Evolutionary conservation across 1,140 invertebrate genomes (phyloP).

Genomic region (Bombus balteatus): DNA sequence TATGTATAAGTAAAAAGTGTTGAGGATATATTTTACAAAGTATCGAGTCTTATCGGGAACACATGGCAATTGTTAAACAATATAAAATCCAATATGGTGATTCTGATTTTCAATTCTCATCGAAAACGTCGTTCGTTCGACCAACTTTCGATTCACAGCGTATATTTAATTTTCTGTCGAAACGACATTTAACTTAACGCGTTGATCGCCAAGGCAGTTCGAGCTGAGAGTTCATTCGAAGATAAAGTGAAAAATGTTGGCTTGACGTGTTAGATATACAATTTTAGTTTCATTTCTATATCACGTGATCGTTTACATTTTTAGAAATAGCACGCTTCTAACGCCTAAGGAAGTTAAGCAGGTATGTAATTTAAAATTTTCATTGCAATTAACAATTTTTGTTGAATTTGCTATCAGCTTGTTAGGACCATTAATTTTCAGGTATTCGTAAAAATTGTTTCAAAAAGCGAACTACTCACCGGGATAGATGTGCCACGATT

Average conservation of each 20-base stretch:
- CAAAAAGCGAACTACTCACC: no score
- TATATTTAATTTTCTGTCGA: background rate
- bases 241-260: background rate
- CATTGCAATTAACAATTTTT: no score
- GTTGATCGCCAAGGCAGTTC: background rate
- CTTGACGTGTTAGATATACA: no score
- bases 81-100: background rate
- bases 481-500: no score
- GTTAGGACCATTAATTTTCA: no score
- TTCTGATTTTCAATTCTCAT: background rate
- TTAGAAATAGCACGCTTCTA: no score
- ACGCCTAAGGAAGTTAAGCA: no score
- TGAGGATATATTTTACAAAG: conserved; percentile 17
- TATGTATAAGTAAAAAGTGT: background rate
- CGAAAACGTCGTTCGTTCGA: background rate
- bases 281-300: no score
- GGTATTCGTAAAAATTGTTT: no score
- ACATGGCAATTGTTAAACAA: background rate
- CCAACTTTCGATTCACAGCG: background rate
- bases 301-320: no score
- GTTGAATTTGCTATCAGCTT: no score
- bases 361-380: no score
- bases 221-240: background rate
- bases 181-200: background rate
- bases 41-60: background rate